phyloP scores from a whole-genome alignment of 2,888 invertebrate species.

The Phrixothrix hirtus region DNA sequence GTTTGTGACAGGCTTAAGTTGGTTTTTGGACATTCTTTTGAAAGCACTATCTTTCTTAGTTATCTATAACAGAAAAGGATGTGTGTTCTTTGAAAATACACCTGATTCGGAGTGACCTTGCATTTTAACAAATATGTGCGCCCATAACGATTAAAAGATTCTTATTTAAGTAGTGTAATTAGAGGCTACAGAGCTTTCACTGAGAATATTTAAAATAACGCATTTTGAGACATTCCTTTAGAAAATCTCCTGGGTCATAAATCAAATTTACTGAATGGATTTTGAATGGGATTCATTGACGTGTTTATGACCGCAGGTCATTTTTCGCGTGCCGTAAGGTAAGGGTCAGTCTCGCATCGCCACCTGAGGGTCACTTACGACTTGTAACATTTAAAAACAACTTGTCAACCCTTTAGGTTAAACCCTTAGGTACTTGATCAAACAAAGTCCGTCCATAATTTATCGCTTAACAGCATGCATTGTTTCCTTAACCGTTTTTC shows the following conservation, averaged over 20 bases:
- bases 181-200: conserved; percentile 32
- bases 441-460: conserved; percentile 17
- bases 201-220: conserved; percentile 27
- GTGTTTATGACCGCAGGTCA: conserved; percentile 36
- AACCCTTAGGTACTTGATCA: conserved; percentile 13
- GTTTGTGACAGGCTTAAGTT: conserved; percentile 5
- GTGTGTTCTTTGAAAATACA: conserved; percentile 15
- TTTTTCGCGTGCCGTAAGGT: conserved; percentile 26
- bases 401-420: conserved; percentile 20
- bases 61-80: conserved; percentile 14
- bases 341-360: conserved; percentile 19
- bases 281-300: no score
- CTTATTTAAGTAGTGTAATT: conserved; percentile 34
- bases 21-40: conserved; percentile 3
- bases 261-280: no score
- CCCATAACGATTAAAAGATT: conserved; percentile 34
- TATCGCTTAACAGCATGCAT: conserved; percentile 15
- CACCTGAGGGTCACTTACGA: conserved; percentile 14
- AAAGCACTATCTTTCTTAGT: conserved; percentile 1
- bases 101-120: conserved; percentile 20
- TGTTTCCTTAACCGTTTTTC: conserved; percentile 18
- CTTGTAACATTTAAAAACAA: conserved; percentile 18
- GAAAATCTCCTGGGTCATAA: conserved; percentile 10
- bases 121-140: conserved; percentile 33
- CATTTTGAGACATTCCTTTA: conserved; percentile 17